These are phyloP conservation scores for Drosophila longiperda DNA, from an alignment of 2,888 invertebrate genomes.

Conservation along the genomic window DNA sequence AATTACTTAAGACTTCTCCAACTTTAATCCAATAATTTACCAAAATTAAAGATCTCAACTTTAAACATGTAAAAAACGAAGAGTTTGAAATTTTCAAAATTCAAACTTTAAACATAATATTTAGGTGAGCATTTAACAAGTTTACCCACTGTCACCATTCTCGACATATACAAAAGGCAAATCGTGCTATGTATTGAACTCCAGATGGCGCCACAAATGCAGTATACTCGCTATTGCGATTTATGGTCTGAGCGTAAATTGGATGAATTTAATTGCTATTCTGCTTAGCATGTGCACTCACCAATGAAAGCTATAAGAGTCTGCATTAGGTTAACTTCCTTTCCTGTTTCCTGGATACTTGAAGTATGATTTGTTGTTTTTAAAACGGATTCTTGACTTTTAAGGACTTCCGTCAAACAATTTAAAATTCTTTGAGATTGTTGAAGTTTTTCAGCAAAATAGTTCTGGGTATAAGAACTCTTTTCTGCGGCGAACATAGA, in stretches of 20 bases:
- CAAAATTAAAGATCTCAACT: background rate
- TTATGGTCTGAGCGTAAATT: no score
- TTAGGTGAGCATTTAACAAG: background rate
- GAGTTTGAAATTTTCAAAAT: background rate
- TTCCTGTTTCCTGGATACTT: background rate
- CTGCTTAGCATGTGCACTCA: background rate
- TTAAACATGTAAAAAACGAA: background rate
- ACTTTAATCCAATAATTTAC: background rate
- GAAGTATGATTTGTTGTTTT: background rate
- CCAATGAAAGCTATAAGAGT: background rate
- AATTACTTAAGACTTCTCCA: background rate
- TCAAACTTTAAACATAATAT: background rate
- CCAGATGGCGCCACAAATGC: conserved; percentile 2
- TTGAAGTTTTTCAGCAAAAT: no score
- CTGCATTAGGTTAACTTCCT: background rate
- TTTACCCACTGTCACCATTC: background rate
- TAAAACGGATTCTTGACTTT: background rate
- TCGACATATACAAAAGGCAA: background rate
- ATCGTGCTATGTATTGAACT: background rate
- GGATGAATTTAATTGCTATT: background rate
- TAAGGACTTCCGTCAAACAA: background rate
- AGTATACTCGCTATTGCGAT: no score
- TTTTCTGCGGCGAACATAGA: background rate
- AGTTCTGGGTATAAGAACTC: background rate
- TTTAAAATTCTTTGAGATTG: background rate